phyloP scores from a whole-genome alignment of 2,113 vertebrate species.

The Dendrocopos noguchii region DNA sequence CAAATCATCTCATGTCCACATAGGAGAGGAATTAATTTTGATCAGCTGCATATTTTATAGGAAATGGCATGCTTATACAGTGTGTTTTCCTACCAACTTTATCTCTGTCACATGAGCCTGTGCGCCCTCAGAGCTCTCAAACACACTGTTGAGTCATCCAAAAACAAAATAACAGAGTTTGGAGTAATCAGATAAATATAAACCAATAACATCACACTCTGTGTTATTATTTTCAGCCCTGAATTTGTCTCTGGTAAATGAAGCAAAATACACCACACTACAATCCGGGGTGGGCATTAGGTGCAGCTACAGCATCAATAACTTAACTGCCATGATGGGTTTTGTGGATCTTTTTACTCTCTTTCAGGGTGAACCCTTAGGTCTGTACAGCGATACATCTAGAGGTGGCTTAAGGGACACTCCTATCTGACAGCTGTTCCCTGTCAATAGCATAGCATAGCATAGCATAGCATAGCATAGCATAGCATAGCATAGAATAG shows the following conservation, averaged over 20 bases:
- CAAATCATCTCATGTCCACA: neutral
- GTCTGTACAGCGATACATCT: neutral
- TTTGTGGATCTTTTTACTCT: neutral
- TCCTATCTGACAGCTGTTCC: neutral
- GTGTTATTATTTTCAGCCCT: neutral
- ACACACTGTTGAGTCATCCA: fast-evolving
- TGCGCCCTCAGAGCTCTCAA: neutral
- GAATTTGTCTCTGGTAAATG: neutral
- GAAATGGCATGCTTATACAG: neutral
- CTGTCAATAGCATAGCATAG: neutral
- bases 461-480: too few species aligned
- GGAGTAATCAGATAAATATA: neutral
- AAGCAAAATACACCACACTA: neutral
- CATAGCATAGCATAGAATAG: too few species aligned
- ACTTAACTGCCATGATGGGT: neutral
- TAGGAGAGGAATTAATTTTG: neutral
- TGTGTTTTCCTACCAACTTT: neutral
- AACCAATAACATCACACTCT: neutral
- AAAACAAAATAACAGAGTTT: neutral
- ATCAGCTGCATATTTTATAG: neutral
- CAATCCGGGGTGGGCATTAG: neutral
- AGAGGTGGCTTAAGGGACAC: neutral
- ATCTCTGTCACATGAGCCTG: neutral
- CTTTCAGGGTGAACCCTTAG: neutral
- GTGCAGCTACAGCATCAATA: neutral